Conservation (phyloP, 2,113 vertebrate species). For the Aix galericulata region DNA sequence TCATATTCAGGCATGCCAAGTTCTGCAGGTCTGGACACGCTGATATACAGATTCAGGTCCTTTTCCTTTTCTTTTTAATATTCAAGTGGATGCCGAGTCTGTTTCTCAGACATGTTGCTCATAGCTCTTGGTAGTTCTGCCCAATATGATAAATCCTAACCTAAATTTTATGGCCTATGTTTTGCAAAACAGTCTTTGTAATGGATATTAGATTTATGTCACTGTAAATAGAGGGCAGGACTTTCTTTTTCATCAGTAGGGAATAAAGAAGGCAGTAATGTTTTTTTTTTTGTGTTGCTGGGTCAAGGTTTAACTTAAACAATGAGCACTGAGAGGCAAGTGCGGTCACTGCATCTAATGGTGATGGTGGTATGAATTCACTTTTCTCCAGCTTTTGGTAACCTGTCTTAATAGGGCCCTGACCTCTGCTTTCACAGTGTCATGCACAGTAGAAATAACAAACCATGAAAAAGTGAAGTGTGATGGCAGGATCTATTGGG, state of each 20-base stretch:
- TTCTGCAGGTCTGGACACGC: background rate
- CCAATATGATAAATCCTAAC: background rate
- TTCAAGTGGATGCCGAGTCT: background rate
- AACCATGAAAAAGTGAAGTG: conserved; percentile 31
- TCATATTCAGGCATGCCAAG: background rate
- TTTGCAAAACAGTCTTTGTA: background rate
- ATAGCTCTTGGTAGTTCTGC: background rate
- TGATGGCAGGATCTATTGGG: conserved; percentile 27
- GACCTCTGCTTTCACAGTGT: conserved; percentile 58
- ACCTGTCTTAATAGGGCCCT: conserved; percentile 47
- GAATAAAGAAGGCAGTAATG: background rate
- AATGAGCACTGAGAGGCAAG: background rate
- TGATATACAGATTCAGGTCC: background rate
- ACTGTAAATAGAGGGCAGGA: background rate
- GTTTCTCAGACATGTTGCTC: background rate
- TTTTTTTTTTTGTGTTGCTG: background rate
- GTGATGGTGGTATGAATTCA: conserved; percentile 21
- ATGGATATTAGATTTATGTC: background rate
- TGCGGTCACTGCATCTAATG: background rate
- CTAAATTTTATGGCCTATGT: background rate
- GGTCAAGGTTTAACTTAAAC: conserved; percentile 12
- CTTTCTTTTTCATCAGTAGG: background rate
- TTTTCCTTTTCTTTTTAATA: background rate
- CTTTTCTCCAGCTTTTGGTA: conserved; percentile 28
- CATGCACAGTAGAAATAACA: conserved; percentile 48